These are phyloP conservation scores for Oscheius sp. DNA, from an alignment of 2,888 invertebrate species.

Conservation along the genomic window DNA sequence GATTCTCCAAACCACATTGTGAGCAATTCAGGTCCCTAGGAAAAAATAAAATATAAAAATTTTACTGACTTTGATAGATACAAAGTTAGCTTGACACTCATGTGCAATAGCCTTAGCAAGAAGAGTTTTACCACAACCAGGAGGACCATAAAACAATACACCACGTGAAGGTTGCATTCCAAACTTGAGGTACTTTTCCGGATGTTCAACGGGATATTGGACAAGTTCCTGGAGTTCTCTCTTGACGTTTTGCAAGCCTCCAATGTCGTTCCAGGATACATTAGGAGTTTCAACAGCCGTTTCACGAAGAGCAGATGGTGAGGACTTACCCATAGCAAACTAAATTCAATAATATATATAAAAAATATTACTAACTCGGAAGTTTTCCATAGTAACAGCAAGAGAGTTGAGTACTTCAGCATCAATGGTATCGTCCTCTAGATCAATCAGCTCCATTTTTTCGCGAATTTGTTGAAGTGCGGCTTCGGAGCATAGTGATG, in stretches of 20 bases:
- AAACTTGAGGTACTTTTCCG: slow-evolving; percentile 99
- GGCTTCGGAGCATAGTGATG: slow-evolving; percentile 97
- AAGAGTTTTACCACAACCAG: slow-evolving; percentile 88
- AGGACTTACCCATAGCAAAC: slow-evolving; percentile 98
- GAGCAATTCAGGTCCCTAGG: slow-evolving; percentile 81
- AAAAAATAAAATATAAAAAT: slow-evolving; percentile 73
- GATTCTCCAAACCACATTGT: slow-evolving; percentile 99
- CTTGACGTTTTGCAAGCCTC: slow-evolving; percentile 75
- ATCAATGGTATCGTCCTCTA: slow-evolving; percentile 99
- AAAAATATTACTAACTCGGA: slow-evolving; percentile 37
- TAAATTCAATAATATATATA: slow-evolving; percentile 74
- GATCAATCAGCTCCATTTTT: slow-evolving; percentile 99
- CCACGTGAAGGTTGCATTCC: slow-evolving; percentile 99
- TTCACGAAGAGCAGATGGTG: slow-evolving; percentile 96
- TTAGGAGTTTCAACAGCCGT: slow-evolving; percentile 99
- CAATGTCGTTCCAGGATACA: slow-evolving; percentile 95
- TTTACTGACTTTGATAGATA: slow-evolving; percentile 95
- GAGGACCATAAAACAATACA: slow-evolving; percentile 89
- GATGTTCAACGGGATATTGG: slow-evolving; percentile 98
- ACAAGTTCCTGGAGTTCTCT: slow-evolving; percentile 95
- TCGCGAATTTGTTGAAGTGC: slow-evolving; percentile 93
- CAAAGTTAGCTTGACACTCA: slow-evolving; percentile 99
- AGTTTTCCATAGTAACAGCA: slow-evolving; percentile 81
- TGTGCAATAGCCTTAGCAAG: slow-evolving; percentile 88
- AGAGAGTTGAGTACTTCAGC: slow-evolving; percentile 95